Evolutionary conservation across 2,888 invertebrate genomes (phyloP), one percentile per base, ranked within the genome.

Genomic region (Nemurella pictetii): DNA sequence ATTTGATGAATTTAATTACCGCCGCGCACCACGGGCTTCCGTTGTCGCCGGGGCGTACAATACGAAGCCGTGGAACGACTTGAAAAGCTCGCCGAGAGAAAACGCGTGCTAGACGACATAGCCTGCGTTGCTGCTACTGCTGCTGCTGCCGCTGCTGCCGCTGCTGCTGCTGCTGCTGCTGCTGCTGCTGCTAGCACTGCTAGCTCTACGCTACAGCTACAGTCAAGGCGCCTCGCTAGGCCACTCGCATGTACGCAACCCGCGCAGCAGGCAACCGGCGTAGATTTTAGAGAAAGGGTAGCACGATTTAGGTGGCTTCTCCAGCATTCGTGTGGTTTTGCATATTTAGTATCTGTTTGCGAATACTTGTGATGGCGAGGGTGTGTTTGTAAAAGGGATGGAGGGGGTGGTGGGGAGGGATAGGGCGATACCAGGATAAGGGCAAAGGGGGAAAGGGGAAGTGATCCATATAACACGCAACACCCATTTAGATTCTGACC

Each of bases 291-390:
- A 55, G 82, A 55, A 82, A 82, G 55, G 82, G 55, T 82, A 12
- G 72, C 82, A 29, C 81, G 81, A 81, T 81, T 81, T 81, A 81
- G 81, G 81, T 35, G 81, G 36, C 81, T 81, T 36, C 81, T 81
- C 35, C 55, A 55, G 36, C 81, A n/a, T 32, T 36, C 81, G 81
- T 55, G 81, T 81, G 36, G 81, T 81, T 81, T 81, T 81, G 81
- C 81, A 81, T 81, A 81, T 81, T 81, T 81, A 81, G 81, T 81
- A 81, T 81, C 81, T 81, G 81, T 81, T 81, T 81, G 36, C 81
- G 81, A 81, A 81, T 81, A 81, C 81, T 81, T 81, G 81, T 27
- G 81, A 81, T 81, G 81, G 81, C 20, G 81, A 81, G 78, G 78
- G 78, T 78, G 78, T 78, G 30, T 78, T 78, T 29, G 78, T 28